Base-by-base conservation (phyloP, 1,140 invertebrate genomes). In the Aphelinus certus region DNA sequence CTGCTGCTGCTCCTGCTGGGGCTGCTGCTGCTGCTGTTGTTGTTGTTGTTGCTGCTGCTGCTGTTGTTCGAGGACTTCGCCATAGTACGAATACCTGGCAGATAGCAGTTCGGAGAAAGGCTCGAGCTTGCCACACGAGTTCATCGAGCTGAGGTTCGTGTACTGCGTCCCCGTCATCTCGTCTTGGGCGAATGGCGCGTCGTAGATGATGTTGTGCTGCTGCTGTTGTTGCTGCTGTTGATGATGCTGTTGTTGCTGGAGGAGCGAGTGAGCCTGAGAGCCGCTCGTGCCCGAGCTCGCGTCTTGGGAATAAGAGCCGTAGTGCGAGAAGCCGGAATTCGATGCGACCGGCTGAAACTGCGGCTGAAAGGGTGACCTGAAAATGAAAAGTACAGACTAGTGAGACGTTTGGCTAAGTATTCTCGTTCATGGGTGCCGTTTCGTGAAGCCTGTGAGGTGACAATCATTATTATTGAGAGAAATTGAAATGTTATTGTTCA, bases 71-170 rank as follows among this genome's bases (percentile, higher is more conserved):
- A 85, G 79, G 47, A 81, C 76, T 64, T 86, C 82, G 48, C 81
- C 85, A 67, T 87, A 88, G 72, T 91, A 91, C 10, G 88, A 84
- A 79, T 92, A 92, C 65, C 90, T 88, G 47, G 88, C 90, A 82
- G 88, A 90, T 4, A 92, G 85, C 46, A 93, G 84, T 75, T 93
- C 92, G 56, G 93, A 92, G 77, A 93, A 93, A 1, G 91, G 91
- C 85, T 94, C 92, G 75, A 93, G 88, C 86, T 93, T 93, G 84
- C 85, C 83, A 78, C 86, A 85, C 1, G 83, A 78, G 7, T 81
- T 86, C 80, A 87, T 83, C 5, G 86, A 84, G 4, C 4, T 53
- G n/a, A 88, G 78, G 73, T 87, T 88, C 9, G 86, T 88, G 78
- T 88, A 88, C 61, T 88, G 86, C 3, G 83, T 82, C 57, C 79